Evolutionary conservation across 2,113 vertebrate species (phyloP).

Genomic region (Tupaia chinensis): DNA sequence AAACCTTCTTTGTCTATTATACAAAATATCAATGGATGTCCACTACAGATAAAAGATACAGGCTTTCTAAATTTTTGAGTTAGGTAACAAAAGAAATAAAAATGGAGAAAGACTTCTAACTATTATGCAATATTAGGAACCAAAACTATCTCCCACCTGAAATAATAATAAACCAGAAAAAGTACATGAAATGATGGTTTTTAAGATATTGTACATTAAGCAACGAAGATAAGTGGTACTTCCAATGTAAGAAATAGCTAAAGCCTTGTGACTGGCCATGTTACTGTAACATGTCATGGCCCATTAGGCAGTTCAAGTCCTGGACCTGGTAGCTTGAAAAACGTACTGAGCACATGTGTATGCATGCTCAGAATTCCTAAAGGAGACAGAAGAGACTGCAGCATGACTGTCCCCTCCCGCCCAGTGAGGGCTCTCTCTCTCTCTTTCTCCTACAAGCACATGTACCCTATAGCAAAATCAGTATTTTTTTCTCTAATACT

Average conservation of each 20-base stretch:
- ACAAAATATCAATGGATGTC: not conserved
- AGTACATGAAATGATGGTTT: not conserved
- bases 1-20: not conserved
- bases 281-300: not conserved
- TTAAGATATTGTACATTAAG: not conserved
- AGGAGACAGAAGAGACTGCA: no score
- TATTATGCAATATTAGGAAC: not conserved
- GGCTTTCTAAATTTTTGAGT: not conserved
- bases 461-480: no score
- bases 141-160: not conserved
- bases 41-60: not conserved
- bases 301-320: no score
- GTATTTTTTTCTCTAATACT: no score
- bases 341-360: no score
- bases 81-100: not conserved
- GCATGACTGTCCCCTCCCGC: no score
- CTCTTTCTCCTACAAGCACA: no score
- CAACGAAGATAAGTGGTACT: not conserved
- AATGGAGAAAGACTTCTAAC: not conserved
- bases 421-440: no score
- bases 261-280: not conserved
- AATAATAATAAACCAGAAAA: not conserved
- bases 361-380: no score
- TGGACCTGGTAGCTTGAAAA: no score
- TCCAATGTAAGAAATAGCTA: not conserved